Base-by-base conservation (phyloP, 2,888 invertebrate species). In the Abrostola triplasia region DNA sequence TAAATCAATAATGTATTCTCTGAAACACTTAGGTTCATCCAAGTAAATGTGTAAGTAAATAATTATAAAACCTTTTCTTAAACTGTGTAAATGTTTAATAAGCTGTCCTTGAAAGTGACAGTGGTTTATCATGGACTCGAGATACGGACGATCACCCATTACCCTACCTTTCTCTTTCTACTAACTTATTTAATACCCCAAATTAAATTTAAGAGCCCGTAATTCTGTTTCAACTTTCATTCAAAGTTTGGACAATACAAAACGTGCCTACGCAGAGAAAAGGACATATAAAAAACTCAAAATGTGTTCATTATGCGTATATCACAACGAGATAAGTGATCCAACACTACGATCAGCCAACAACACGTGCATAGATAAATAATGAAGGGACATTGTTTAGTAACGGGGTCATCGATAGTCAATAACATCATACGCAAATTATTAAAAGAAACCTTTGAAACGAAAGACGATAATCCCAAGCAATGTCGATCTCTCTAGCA, bases 391-490 rank as follows among this genome's bases (percentile, higher is more conserved):
- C 67, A 72, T 72, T 50, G 24, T 50, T 50, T 11, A 49, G 36
- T 48, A 56, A 61, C 54, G 58, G 53, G 53, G 55, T 41, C 56
- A 59, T 73, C 36, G 59, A 62, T 59, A 65, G 36, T 61, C 58
- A 54, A 38, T n/a, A 60, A 68, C 50, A 51, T 58, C 59, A 64
- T 48, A 71, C 52, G 57, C 57, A 51, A 67, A 71, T 58, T 37
- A 53, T 56, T 62, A 36, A 55, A 58, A 62, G 42, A 48, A 69
- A 59, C 56, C 5, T 42, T 42, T 44, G 42, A 56, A 59, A 47
- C 58, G 38, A 53, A 56, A 40, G 11, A 37, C 24, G 38, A 57
- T 41, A 7, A 24, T 40, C 10, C 12, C 40, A 40, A 40, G 44
- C 36, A 52, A 56, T 49, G 48, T 35, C 40, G n/a, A 9, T 41